Conservation (phyloP, 2,797 vertebrate species). For the Leptatherina wallacei region DNA sequence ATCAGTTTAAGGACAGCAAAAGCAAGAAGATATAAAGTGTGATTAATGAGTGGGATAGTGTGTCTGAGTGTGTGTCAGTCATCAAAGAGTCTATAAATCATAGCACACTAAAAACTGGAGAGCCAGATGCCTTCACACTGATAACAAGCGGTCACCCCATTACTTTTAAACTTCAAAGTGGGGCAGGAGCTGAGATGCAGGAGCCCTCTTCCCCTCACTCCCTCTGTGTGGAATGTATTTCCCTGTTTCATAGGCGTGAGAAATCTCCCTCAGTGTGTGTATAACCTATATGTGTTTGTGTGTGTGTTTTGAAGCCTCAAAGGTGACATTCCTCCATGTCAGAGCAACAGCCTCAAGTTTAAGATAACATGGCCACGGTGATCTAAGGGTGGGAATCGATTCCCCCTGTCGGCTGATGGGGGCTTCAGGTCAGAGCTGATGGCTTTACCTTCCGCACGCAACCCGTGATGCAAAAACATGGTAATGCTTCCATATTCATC, state of each 20-base stretch:
- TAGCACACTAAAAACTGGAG: slow-evolving; percentile 65
- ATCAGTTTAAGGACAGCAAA: slow-evolving; percentile 40
- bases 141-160: slow-evolving; percentile 76
- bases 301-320: slow-evolving; percentile 66
- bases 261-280: slow-evolving; percentile 67
- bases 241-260: slow-evolving; percentile 73
- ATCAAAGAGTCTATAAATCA: slow-evolving; percentile 77
- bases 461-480: slow-evolving; percentile 69
- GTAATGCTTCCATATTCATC: slow-evolving; percentile 44
- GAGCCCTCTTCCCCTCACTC: slow-evolving; percentile 40
- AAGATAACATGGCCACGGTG: slow-evolving; percentile 83
- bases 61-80: slow-evolving; percentile 57
- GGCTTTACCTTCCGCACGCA: slow-evolving; percentile 78
- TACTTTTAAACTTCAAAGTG: slow-evolving; percentile 75
- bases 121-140: slow-evolving; percentile 75
- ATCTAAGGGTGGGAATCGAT: slow-evolving; percentile 84
- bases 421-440: slow-evolving; percentile 79
- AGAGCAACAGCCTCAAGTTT: slow-evolving; percentile 84
- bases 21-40: slow-evolving; percentile 55
- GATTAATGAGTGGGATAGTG: slow-evolving; percentile 64
- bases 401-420: slow-evolving; percentile 70
- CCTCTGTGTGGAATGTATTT: slow-evolving; percentile 67
- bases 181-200: slow-evolving; percentile 40
- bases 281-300: slow-evolving; percentile 62
- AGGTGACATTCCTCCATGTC: slow-evolving; percentile 80